phyloP scores from a whole-genome alignment of 1,140 invertebrate genomes.

The Diorhabda elongata region DNA sequence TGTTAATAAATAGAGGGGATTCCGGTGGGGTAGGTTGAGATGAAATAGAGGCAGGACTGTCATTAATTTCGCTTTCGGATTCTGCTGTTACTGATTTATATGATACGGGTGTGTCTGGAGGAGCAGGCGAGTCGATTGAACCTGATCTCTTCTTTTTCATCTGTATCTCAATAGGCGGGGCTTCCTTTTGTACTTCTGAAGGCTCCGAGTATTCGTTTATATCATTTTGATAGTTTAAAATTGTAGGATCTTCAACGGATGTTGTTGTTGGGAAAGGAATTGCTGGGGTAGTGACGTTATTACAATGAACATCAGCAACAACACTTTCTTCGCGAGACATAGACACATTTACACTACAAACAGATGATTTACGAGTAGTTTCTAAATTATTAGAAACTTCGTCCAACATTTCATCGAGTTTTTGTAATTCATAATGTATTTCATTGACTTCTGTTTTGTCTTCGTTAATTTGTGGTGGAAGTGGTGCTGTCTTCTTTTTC shows the following conservation, averaged over 20 bases:
- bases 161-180: too few species aligned
- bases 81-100: neutral
- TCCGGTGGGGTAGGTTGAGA: constrained; percentile 10
- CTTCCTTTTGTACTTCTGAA: neutral
- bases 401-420: constrained; percentile 34
- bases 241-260: neutral
- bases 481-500: constrained; percentile 23
- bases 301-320: constrained; percentile 34
- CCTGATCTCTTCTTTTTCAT: neutral
- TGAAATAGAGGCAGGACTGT: constrained; percentile 9
- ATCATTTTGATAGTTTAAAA: neutral
- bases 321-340: constrained; percentile 30
- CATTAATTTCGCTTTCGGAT: constrained; percentile 13
- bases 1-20: neutral
- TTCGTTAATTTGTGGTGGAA: constrained; percentile 17
- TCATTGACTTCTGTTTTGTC: constrained; percentile 21
- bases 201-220: neutral
- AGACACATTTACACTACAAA: constrained; percentile 30
- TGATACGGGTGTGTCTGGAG: constrained; percentile 8
- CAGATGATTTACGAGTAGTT: constrained; percentile 29
- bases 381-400: constrained; percentile 24
- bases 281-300: constrained; percentile 26
- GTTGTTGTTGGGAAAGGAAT: neutral
- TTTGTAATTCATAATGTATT: constrained; percentile 24
- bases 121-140: constrained; percentile 1